Evolutionary conservation across 2,797 vertebrate genomes (phyloP).

Genomic region (Myripristis jacobus): DNA sequence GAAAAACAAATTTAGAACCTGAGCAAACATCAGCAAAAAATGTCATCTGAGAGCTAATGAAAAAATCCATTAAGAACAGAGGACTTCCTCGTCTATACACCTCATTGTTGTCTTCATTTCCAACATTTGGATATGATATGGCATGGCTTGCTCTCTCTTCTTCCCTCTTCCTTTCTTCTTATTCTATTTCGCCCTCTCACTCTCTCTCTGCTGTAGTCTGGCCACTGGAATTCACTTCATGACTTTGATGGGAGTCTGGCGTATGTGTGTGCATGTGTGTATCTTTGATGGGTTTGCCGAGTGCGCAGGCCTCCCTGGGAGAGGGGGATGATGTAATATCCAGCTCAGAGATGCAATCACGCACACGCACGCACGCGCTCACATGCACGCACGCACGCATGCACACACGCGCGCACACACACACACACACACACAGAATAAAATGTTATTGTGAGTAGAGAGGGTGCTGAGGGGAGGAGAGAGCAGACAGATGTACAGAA

Average conservation of each 20-base stretch:
- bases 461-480: constrained; percentile 23
- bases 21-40: too few relatives aligned
- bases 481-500: constrained; percentile 21
- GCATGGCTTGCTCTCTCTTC: neutral
- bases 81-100: neutral
- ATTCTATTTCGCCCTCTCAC: neutral
- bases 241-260: constrained; percentile 47
- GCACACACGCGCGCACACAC: neutral
- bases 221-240: constrained; percentile 45
- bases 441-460: constrained; percentile 18
- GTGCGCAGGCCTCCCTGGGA: constrained; percentile 39
- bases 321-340: constrained; percentile 64
- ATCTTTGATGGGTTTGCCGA: constrained; percentile 57
- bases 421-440: neutral
- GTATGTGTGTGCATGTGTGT: constrained; percentile 24
- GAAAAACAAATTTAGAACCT: too few relatives aligned
- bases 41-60: too few relatives aligned
- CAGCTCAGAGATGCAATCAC: constrained; percentile 56
- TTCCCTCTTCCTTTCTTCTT: neutral
- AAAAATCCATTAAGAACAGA: too few relatives aligned
- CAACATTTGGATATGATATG: neutral
- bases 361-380: too few relatives aligned
- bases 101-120: too few relatives aligned
- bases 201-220: constrained; percentile 28
- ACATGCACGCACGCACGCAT: neutral